Percentiles rank a stretch among this genome's conserved stretches.
Evolutionary conservation across 2,797 vertebrate species (phyloP).

Genomic region (Spinus olivaceus): DNA sequence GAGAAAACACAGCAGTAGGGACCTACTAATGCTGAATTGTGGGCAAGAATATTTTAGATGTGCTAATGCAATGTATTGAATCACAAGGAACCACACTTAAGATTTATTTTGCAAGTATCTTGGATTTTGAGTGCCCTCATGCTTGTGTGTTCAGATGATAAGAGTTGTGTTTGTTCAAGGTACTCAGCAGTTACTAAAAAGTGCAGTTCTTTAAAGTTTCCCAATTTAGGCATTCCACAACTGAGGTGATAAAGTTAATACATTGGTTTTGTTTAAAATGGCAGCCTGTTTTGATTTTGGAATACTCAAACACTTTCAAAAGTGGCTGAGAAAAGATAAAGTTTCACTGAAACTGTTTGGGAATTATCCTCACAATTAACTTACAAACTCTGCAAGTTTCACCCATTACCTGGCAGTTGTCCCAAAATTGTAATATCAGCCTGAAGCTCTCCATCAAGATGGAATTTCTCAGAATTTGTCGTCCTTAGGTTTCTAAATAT

Average conservation of each 20-base stretch:
- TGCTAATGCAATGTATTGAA: neutral
- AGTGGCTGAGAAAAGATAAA: neutral
- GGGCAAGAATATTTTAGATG: neutral
- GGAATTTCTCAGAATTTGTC: neutral
- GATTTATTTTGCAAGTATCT: neutral
- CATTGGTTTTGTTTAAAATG: neutral
- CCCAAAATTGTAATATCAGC: neutral
- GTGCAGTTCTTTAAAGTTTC: neutral
- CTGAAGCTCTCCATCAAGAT: neutral
- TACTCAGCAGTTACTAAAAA: neutral
- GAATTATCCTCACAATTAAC: neutral
- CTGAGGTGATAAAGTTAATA: neutral
- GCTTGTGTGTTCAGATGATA: neutral
- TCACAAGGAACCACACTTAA: neutral
- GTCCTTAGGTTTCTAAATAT: neutral
- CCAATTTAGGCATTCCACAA: neutral
- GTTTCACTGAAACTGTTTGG: neutral
- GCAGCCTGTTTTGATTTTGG: neutral
- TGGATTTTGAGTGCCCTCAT: neutral
- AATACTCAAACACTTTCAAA: neutral
- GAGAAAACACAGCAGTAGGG: conserved; percentile 29
- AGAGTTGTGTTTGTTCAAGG: neutral
- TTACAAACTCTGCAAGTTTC: neutral
- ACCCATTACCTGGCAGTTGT: neutral
- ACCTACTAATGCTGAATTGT: neutral